Base-by-base conservation (phyloP, 1,140 invertebrate species). In the Homalodisca vitripennis region DNA sequence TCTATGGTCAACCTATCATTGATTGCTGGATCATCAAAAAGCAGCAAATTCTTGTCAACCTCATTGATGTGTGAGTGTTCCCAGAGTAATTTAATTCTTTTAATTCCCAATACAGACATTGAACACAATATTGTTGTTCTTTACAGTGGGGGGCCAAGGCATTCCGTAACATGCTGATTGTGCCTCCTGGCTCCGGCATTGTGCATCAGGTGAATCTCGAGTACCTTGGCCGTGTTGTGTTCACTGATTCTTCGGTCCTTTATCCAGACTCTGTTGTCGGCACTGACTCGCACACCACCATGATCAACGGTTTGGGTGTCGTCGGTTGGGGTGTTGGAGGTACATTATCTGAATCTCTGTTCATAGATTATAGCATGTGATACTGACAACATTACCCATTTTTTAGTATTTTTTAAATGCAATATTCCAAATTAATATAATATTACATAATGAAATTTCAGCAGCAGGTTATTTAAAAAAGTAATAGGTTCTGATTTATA, bases 201-300 rank as follows among this genome's bases (percentile, higher is more conserved):
- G 94, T 98, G 0, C 98, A 99, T 83, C 95, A 99, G 86, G 96
- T 99, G 0, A 99, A 99, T 81, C 82, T 99, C 73, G 97, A 99
- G 78, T 98, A 97, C 78, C 79, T 99, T 48, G 96, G 95, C 0
- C 84, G 96, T 68, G 95, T 98, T n/a, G 97, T 98, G 1, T 99
- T 98, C 77, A 85, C 85, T 31, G 87, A 87, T 1, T 82, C 86
- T 24, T 80, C 85, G 68, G 80, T 80, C 2, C 79, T 98, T 1
- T 96, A 97, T 79, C 97, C 97, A 0, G 98, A 99, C 78, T 95
- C 93, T 66, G 88, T 99, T 34, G 97, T 99, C n/a, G 98, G 98
- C 13, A 98, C 97, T 0, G 98, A 99, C 84, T 97, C 94, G 3
- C 98, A 99, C 76, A 99, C 98, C 6, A 98, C 97, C 0, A 99